phyloP scores from a whole-genome alignment of 2,797 vertebrate species.

The Hapalemur alaotrensis region DNA sequence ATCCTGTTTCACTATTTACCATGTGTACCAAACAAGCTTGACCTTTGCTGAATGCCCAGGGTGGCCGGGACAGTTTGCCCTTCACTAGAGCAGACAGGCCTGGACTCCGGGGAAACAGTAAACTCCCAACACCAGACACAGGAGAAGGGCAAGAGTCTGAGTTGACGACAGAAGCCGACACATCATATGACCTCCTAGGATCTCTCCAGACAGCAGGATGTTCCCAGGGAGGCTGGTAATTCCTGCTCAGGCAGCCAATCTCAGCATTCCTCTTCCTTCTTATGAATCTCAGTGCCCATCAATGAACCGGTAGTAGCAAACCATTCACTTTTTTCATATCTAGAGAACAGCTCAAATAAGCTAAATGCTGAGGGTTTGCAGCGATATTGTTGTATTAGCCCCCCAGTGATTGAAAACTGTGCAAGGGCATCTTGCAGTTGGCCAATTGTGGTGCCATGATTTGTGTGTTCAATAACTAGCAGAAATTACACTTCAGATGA shows the following conservation, averaged over 20 bases:
- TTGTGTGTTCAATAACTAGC: neutral
- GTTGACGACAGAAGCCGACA: neutral
- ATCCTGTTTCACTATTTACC: neutral
- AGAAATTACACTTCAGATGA: neutral
- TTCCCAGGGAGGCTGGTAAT: neutral
- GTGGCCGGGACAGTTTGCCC: neutral
- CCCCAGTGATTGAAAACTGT: neutral
- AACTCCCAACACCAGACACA: neutral
- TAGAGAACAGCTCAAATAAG: neutral
- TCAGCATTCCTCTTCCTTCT: neutral
- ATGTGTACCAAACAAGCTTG: neutral
- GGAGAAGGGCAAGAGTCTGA: neutral
- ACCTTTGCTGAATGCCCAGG: neutral
- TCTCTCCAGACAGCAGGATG: accelerated
- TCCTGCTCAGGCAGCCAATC: neutral
- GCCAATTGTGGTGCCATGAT: neutral
- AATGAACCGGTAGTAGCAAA: neutral
- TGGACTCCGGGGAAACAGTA: neutral
- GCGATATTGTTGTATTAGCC: neutral
- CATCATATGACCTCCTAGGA: accelerated
- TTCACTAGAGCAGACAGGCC: neutral
- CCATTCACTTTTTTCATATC: neutral
- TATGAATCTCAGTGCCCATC: neutral
- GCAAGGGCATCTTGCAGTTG: neutral
- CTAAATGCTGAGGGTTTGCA: neutral